Evolutionary conservation across 2,797 vertebrate genomes (phyloP).

Genomic region (Pogoniulus pusillus): DNA sequence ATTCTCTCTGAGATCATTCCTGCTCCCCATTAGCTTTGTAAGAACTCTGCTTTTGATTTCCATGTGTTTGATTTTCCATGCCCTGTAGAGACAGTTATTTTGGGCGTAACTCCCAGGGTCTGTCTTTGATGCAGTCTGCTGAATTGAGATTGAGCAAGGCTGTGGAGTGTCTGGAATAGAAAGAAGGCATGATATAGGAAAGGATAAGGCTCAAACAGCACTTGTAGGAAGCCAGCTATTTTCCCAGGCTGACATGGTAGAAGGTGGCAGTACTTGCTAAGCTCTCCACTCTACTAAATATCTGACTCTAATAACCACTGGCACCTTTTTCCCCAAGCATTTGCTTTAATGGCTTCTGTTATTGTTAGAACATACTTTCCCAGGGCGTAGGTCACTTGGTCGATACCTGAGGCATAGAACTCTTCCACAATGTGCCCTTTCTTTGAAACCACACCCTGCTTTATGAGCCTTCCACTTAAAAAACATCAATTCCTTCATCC

Average conservation of each 20-base stretch:
- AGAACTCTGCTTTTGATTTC: neutral
- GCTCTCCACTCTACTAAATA: neutral
- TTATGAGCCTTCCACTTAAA: neutral
- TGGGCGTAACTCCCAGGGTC: neutral
- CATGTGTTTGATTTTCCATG: neutral
- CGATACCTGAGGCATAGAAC: neutral
- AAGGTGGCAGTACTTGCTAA: neutral
- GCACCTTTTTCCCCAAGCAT: neutral
- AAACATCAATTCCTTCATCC: neutral
- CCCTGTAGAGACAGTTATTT: neutral
- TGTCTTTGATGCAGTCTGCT: neutral
- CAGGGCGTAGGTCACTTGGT: neutral
- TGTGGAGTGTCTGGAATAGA: neutral
- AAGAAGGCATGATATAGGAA: neutral
- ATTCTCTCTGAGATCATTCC: neutral
- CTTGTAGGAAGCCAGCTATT: accelerated
- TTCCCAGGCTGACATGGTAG: neutral
- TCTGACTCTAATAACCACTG: neutral
- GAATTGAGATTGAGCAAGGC: neutral
- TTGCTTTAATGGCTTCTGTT: slow-evolving; percentile 24
- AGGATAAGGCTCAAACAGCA: neutral
- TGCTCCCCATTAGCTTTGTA: neutral
- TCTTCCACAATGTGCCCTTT: neutral
- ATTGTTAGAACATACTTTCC: slow-evolving; percentile 24
- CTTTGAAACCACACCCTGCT: slow-evolving; percentile 23